Conservation (phyloP, 2,113 vertebrate species). For the Cololabis saira region DNA sequence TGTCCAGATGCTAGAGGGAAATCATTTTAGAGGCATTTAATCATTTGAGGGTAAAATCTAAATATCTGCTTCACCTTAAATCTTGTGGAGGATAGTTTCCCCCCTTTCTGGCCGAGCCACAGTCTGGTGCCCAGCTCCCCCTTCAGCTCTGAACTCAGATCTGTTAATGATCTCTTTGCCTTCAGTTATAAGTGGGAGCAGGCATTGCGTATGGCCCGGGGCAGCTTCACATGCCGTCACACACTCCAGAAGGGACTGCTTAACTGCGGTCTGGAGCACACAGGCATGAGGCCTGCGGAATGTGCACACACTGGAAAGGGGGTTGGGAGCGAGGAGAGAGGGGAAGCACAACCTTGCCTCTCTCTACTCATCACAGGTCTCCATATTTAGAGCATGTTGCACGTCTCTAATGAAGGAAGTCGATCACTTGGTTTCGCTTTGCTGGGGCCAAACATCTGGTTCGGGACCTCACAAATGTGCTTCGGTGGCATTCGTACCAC, state of each 20-base stretch:
- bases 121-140: conserved; percentile 25
- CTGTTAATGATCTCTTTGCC: conserved; percentile 79
- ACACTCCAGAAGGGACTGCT: conserved; percentile 81
- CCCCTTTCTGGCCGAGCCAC: conserved; percentile 19
- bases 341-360: conserved; percentile 24
- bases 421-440: conserved; percentile 56
- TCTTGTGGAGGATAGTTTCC: conserved; percentile 29
- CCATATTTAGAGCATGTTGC: conserved; percentile 47
- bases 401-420: conserved; percentile 63
- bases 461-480: conserved; percentile 2
- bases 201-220: conserved; percentile 68
- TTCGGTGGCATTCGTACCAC: conserved; percentile 23
- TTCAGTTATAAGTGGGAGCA: conserved; percentile 77
- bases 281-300: conserved; percentile 60
- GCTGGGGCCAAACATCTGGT: conserved; percentile 60
- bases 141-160: conserved; percentile 52
- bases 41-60: conserved; percentile 50
- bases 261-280: conserved; percentile 79
- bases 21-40: conserved; percentile 48
- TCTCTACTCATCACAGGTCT: conserved; percentile 40
- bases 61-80: conserved; percentile 34
- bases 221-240: conserved; percentile 77
- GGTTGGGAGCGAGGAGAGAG: conserved; percentile 29
- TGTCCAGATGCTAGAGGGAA: conserved; percentile 35
- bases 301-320: conserved; percentile 48